Evolutionary conservation across 2,797 vertebrate genomes (phyloP).

Genomic region (Momotus momota): DNA sequence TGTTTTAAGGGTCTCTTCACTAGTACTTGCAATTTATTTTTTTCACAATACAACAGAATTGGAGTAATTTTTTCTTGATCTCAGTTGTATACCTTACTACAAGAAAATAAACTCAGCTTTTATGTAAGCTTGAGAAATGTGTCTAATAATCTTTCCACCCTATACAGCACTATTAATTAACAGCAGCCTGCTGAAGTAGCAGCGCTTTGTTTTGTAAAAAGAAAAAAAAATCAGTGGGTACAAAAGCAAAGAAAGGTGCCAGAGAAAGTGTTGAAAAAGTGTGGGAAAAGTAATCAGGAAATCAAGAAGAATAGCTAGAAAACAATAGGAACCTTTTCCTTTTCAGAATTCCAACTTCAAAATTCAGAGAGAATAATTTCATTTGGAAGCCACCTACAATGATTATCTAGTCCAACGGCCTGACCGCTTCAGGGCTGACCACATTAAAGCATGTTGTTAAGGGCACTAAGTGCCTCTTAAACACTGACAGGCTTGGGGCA

Average conservation of each 20-base stretch:
- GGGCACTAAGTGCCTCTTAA: not conserved
- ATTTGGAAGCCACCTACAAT: not conserved
- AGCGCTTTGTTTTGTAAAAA: not conserved
- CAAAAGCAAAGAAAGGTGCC: not conserved
- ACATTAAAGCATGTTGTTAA: not conserved
- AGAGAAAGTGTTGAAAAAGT: not conserved
- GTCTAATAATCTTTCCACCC: not conserved
- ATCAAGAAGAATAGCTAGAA: not conserved
- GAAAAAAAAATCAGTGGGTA: not conserved
- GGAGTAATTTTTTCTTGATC: not conserved
- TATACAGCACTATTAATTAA: not conserved
- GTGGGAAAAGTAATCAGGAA: not conserved
- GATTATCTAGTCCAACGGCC: not conserved
- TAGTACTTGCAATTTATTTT: not conserved
- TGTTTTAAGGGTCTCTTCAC: not conserved
- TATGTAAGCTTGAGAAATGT: no score
- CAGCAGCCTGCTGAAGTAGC: not conserved
- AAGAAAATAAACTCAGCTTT: not conserved
- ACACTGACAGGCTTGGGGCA: no score
- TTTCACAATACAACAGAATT: not conserved
- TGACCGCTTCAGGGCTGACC: not conserved
- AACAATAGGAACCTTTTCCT: not conserved
- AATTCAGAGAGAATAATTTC: not conserved
- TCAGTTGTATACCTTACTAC: not conserved
- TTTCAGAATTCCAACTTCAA: not conserved